Evolutionary conservation across 2,888 invertebrate species (phyloP).

Genomic region (Ornithoptera priamus): DNA sequence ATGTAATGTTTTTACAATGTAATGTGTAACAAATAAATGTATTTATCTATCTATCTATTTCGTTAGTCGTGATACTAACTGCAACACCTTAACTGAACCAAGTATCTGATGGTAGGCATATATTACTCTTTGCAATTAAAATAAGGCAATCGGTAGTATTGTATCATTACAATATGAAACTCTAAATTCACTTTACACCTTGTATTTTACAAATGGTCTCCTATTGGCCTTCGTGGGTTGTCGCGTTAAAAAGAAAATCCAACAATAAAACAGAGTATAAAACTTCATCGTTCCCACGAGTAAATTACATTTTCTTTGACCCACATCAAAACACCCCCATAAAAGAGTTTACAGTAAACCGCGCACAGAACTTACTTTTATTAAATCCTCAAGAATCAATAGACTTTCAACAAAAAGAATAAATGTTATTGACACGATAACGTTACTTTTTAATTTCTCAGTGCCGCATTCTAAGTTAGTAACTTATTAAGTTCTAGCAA

Average conservation of each 20-base stretch:
- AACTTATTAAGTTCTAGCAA: too few relatives aligned
- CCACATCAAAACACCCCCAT: constrained; percentile 3
- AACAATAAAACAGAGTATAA: constrained; percentile 4
- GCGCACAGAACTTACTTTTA: neutral
- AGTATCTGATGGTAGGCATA: too few relatives aligned
- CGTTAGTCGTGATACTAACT: too few relatives aligned
- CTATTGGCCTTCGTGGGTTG: neutral
- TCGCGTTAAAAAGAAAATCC: neutral
- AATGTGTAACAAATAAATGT: too few relatives aligned
- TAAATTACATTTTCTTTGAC: constrained; percentile 6
- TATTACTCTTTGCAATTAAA: too few relatives aligned
- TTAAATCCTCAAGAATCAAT: neutral
- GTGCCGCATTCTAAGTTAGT: neutral
- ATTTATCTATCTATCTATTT: too few relatives aligned
- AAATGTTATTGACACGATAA: neutral
- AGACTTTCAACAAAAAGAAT: neutral
- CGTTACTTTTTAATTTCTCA: neutral
- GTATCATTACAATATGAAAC: neutral
- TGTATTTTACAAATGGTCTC: too few relatives aligned
- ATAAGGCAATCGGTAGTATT: neutral
- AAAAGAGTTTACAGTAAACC: constrained; percentile 1
- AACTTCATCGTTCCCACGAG: constrained; percentile 3
- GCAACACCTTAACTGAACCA: too few relatives aligned
- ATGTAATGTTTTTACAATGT: too few relatives aligned
- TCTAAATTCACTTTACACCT: neutral